A percentile compares a stretch with the other conserved stretches of the same genome.
Conservation (phyloP, 2,113 vertebrate genomes). For the Ia io region DNA sequence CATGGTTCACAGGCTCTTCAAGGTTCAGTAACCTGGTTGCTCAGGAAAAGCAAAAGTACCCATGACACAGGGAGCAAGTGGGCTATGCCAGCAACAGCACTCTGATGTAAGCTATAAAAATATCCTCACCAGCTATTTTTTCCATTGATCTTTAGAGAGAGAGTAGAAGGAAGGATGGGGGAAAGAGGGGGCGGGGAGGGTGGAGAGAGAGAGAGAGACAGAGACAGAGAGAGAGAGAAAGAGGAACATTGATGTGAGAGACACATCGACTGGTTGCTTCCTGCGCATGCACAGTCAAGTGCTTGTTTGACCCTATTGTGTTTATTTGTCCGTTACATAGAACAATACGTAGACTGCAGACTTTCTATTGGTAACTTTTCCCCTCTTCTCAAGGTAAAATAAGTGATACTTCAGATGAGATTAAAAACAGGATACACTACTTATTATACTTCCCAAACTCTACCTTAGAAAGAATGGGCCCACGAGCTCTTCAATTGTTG, state of each 20-base stretch:
- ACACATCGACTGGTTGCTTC: too few species aligned
- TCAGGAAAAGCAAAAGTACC: not conserved
- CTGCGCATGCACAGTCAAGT: not conserved
- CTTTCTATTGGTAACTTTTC: not conserved
- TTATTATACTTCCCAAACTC: not conserved
- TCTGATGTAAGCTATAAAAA: too few species aligned
- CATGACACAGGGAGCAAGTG: not conserved
- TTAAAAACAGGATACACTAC: not conserved
- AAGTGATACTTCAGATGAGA: not conserved
- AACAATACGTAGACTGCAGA: not conserved
- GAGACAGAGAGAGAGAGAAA: too few species aligned
- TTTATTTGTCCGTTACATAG: not conserved
- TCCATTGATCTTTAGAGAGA: too few species aligned
- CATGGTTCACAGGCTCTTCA: not conserved
- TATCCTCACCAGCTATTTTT: too few species aligned
- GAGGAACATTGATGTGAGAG: too few species aligned
- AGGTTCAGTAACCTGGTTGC: not conserved
- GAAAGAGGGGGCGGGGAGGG: accelerated
- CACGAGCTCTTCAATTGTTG: not conserved
- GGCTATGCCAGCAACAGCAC: accelerated
- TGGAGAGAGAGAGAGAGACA: too few species aligned
- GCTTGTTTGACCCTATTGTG: not conserved
- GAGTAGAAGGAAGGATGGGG: too few species aligned
- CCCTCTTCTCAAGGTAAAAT: not conserved
- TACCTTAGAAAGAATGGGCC: not conserved